Percentiles rank a stretch among this genome's conserved stretches.
Conservation (phyloP, 2,888 invertebrate genomes). For the Lissonota sp. region DNA sequence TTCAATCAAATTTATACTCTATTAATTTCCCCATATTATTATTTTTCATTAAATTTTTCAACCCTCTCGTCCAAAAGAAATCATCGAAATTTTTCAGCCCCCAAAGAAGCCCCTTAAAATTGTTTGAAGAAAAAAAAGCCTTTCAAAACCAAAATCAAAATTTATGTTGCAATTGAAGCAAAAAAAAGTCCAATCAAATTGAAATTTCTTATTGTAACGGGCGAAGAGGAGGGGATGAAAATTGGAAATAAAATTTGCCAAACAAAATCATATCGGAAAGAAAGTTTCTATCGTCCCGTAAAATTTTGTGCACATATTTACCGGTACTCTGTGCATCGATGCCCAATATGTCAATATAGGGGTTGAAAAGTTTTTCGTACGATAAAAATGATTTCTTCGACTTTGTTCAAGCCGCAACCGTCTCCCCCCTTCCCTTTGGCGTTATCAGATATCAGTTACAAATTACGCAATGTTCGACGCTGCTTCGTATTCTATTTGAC, state of each 20-base stretch:
- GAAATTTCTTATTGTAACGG: too few relatives aligned
- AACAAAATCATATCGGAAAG: too few relatives aligned
- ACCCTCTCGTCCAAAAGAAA: too few relatives aligned
- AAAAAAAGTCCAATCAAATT: too few relatives aligned
- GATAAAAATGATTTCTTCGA: constrained; percentile 41
- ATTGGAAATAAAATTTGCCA: constrained; percentile 4
- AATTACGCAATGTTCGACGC: constrained; percentile 4
- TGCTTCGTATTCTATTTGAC: constrained; percentile 37
- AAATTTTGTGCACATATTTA: constrained; percentile 18
- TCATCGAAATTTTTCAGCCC: too few relatives aligned
- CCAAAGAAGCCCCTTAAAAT: too few relatives aligned
- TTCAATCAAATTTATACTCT: too few relatives aligned
- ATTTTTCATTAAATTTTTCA: too few relatives aligned
- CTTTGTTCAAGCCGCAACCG: constrained; percentile 1
- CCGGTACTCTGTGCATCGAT: not conserved
- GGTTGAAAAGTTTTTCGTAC: constrained; percentile 38
- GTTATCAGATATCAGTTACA: constrained; percentile 26
- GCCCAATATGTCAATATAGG: not conserved
- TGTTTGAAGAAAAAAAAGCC: too few relatives aligned
- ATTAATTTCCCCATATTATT: too few relatives aligned
- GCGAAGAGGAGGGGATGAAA: not conserved
- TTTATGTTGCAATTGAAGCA: too few relatives aligned
- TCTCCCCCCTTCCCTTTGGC: not conserved
- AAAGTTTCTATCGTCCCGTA: not conserved
- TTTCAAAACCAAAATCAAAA: too few relatives aligned